Evolutionary conservation across 1,140 invertebrate species (phyloP).

Genomic region (Macrotrachela quadricornifera): DNA sequence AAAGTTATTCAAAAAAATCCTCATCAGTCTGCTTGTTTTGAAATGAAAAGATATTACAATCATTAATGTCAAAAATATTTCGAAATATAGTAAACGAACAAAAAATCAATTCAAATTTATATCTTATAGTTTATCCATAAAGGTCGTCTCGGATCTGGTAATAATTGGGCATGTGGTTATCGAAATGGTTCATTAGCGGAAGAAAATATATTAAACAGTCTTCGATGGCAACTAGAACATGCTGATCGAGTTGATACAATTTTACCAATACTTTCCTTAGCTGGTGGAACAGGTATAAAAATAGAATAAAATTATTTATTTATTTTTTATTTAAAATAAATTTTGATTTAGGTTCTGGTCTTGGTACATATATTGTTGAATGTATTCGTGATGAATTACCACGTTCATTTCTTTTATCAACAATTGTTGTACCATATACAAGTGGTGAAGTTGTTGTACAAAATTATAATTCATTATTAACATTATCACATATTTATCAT

Average conservation of each 20-base stretch:
- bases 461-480: constrained; percentile 31
- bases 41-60: too few relatives aligned
- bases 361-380: constrained; percentile 38
- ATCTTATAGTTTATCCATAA: neutral
- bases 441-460: constrained; percentile 32
- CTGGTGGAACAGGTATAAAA: constrained; percentile 37
- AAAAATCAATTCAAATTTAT: too few relatives aligned
- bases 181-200: neutral
- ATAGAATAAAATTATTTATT: too few relatives aligned
- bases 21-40: too few relatives aligned
- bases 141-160: constrained; percentile 18
- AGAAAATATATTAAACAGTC: neutral
- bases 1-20: too few relatives aligned
- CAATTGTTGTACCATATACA: constrained; percentile 28
- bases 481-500: constrained; percentile 26
- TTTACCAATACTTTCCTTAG: neutral
- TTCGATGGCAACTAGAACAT: too few relatives aligned
- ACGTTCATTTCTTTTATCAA: constrained; percentile 33
- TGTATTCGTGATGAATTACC: constrained; percentile 36
- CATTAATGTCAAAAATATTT: too few relatives aligned
- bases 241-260: neutral
- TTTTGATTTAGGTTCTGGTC: constrained; percentile 41
- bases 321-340: too few relatives aligned
- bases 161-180: constrained; percentile 30
- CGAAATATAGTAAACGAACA: too few relatives aligned